These are phyloP conservation scores for Odontophorus gujanensis DNA, from an alignment of 2,113 vertebrate species.

Conservation along the genomic window DNA sequence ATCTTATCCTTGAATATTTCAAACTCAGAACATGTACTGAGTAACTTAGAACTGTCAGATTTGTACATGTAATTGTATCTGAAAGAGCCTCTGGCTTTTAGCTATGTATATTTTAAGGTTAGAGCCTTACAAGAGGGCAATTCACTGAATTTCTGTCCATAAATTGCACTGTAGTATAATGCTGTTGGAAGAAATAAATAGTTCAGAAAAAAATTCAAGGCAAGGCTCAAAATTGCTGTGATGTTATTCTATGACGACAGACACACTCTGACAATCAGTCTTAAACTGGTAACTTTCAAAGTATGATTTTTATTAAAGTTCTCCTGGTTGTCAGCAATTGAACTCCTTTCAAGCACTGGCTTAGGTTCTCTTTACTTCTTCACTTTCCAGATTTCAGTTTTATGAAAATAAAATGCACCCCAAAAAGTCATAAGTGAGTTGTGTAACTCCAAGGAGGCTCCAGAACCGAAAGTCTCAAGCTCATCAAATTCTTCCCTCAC, in stretches of 20 bases:
- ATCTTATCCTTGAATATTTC: conserved; percentile 22
- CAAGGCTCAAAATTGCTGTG: conserved; percentile 9
- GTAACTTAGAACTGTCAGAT: conserved; percentile 50
- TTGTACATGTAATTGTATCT: background rate
- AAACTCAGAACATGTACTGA: conserved; percentile 38
- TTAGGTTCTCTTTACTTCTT: background rate
- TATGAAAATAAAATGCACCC: background rate
- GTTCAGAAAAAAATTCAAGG: background rate
- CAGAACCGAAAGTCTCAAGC: background rate
- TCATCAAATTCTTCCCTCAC: background rate
- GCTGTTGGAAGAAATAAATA: conserved; percentile 12
- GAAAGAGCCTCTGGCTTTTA: conserved; percentile 50
- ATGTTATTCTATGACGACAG: background rate
- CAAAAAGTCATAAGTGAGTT: background rate
- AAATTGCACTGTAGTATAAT: background rate
- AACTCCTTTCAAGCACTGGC: background rate
- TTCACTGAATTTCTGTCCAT: background rate
- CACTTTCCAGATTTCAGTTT: background rate
- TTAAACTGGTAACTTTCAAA: conserved; percentile 1
- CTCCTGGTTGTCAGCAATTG: background rate
- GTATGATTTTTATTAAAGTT: background rate
- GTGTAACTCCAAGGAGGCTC: background rate
- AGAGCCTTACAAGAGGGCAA: conserved; percentile 11
- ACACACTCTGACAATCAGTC: background rate
- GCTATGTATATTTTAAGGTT: conserved; percentile 30